These are phyloP conservation scores for Clamator glandarius DNA, from an alignment of 2,797 vertebrate genomes.

Conservation along the genomic window DNA sequence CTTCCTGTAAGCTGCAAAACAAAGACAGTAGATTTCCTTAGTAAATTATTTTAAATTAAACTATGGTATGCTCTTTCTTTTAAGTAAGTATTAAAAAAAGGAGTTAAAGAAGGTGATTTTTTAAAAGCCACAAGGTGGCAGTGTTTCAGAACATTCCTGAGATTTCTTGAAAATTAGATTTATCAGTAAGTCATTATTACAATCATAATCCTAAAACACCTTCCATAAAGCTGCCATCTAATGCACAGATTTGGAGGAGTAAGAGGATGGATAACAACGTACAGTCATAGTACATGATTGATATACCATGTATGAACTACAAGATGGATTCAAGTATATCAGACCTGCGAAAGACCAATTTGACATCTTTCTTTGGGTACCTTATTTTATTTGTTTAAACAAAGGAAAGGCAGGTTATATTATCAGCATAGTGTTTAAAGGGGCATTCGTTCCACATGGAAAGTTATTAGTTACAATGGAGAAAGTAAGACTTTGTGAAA, in stretches of 20 bases:
- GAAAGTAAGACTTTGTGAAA: neutral
- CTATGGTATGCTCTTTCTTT: neutral
- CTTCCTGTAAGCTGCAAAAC: neutral
- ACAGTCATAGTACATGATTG: neutral
- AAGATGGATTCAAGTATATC: neutral
- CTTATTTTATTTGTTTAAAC: neutral
- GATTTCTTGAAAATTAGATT: neutral
- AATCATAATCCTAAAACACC: neutral
- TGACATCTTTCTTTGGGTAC: neutral
- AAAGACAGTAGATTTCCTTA: neutral
- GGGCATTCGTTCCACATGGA: neutral
- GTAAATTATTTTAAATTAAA: neutral
- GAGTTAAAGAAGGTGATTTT: neutral
- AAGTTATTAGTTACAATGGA: neutral
- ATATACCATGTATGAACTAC: neutral
- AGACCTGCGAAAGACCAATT: neutral
- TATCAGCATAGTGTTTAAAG: neutral
- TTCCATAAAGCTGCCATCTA: neutral
- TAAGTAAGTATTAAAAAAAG: neutral
- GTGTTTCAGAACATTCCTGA: slow-evolving; percentile 16
- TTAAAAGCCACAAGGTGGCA: slow-evolving; percentile 42
- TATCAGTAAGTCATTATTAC: neutral
- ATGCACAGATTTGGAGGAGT: neutral
- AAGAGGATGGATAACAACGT: neutral
- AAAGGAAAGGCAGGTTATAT: neutral